Conservation (phyloP, 2,113 vertebrate genomes). For the Calyptommatus sinebrachiatus region DNA sequence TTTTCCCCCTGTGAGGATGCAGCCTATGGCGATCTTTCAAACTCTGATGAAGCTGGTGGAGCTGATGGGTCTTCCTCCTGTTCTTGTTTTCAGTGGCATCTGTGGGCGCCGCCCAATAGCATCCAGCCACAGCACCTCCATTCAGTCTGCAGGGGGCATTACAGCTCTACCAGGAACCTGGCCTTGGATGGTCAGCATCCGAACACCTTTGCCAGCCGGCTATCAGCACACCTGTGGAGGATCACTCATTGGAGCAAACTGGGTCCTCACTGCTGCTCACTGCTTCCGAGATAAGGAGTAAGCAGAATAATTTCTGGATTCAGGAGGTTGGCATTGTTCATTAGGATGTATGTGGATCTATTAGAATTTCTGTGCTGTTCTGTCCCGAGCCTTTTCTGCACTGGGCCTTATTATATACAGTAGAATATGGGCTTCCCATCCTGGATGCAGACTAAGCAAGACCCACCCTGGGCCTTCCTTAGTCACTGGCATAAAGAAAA, state of each 20-base stretch:
- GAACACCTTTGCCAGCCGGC: constrained; percentile 9
- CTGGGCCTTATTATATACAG: no score
- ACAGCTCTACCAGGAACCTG: constrained; percentile 34
- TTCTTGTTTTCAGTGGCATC: not conserved
- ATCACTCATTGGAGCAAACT: constrained; percentile 26
- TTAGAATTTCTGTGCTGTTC: not conserved
- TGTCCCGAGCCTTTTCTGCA: not conserved
- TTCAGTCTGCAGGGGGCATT: not conserved
- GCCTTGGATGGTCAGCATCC: constrained; percentile 54
- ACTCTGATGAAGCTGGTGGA: not conserved
- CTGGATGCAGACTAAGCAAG: no score
- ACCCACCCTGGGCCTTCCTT: no score
- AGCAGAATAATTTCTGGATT: not conserved
- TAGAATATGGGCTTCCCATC: no score
- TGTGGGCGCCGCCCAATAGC: constrained; percentile 38
- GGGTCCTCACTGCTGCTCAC: constrained; percentile 51
- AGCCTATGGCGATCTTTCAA: not conserved
- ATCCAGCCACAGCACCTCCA: not conserved
- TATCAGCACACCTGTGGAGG: constrained; percentile 45
- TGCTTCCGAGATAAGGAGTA: constrained; percentile 43
- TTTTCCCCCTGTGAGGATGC: no score
- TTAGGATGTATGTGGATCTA: not conserved
- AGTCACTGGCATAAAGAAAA: no score
- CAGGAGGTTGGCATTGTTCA: not conserved
- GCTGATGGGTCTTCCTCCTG: no score